These are phyloP conservation scores for Chloroceryle inda DNA, from an alignment of 2,797 vertebrate genomes.

Conservation along the genomic window DNA sequence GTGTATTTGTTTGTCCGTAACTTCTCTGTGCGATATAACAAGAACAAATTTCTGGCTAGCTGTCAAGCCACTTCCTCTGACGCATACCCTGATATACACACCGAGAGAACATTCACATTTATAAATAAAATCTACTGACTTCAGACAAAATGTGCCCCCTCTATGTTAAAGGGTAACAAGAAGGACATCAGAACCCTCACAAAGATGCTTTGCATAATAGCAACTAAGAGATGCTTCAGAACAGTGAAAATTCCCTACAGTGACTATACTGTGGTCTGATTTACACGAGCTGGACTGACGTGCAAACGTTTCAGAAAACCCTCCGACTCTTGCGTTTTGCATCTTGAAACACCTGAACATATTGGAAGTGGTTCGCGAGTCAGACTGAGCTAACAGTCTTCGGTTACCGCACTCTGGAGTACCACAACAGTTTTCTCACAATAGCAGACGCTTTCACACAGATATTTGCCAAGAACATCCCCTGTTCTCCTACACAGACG, in stretches of 20 bases:
- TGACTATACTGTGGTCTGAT: accelerated
- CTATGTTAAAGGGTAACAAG: neutral
- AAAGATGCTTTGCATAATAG: neutral
- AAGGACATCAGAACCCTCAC: neutral
- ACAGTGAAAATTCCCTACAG: neutral
- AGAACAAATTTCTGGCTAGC: neutral
- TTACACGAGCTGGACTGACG: neutral
- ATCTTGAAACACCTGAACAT: neutral
- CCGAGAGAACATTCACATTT: neutral
- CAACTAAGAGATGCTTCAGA: neutral
- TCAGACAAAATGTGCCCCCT: neutral
- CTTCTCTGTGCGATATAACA: neutral
- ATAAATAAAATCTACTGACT: neutral
- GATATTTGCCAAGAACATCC: accelerated
- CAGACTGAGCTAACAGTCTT: neutral
- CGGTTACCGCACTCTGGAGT: accelerated
- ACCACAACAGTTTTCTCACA: neutral
- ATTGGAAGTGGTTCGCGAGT: neutral
- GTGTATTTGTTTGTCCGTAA: neutral
- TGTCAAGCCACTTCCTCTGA: neutral
- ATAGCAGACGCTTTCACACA: accelerated
- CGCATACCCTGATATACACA: too few relatives aligned
- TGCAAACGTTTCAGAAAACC: neutral
- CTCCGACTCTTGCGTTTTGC: neutral
- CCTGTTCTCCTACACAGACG: neutral